A percentile compares a stretch with the other conserved stretches of the same genome.
Conservation (phyloP, 1,140 invertebrate genomes). For the Matsumurasca onukii region DNA sequence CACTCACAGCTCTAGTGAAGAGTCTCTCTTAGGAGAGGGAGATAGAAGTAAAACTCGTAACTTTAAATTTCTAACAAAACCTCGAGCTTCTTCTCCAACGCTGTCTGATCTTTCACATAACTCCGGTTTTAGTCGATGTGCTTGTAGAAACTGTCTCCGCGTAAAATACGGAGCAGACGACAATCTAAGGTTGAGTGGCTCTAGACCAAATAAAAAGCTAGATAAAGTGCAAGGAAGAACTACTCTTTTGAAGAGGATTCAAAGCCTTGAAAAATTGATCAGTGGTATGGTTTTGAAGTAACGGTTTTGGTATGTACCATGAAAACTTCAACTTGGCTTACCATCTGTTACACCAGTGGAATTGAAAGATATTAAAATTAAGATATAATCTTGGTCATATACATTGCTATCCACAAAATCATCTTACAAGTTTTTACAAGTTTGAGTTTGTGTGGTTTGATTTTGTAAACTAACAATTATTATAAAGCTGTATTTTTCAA, state of each 20-base stretch:
- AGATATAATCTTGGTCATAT: no score
- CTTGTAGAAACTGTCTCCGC: slow-evolving; percentile 1
- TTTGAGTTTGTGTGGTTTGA: no score
- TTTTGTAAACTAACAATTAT: no score
- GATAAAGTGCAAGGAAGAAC: neutral
- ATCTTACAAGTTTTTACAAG: no score
- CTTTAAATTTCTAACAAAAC: neutral
- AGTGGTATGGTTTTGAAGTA: slow-evolving; percentile 10
- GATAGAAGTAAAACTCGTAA: neutral
- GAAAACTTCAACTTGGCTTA: no score
- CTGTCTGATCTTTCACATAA: slow-evolving; percentile 15
- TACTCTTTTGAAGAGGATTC: slow-evolving; percentile 4
- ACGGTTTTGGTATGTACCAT: no score
- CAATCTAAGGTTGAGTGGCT: neutral
- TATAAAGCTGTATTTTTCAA: no score
- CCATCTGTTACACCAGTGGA: no score
- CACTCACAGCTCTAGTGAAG: neutral
- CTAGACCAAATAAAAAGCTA: neutral
- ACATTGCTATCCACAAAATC: no score
- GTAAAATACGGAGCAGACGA: slow-evolving; percentile 1
- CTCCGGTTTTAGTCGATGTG: slow-evolving; percentile 4
- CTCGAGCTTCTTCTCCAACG: slow-evolving; percentile 4
- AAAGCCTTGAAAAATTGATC: slow-evolving; percentile 6
- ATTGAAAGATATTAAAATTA: no score
- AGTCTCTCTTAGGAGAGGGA: neutral